Evolutionary conservation across 2,113 vertebrate species (phyloP).

Genomic region (Gobius niger): DNA sequence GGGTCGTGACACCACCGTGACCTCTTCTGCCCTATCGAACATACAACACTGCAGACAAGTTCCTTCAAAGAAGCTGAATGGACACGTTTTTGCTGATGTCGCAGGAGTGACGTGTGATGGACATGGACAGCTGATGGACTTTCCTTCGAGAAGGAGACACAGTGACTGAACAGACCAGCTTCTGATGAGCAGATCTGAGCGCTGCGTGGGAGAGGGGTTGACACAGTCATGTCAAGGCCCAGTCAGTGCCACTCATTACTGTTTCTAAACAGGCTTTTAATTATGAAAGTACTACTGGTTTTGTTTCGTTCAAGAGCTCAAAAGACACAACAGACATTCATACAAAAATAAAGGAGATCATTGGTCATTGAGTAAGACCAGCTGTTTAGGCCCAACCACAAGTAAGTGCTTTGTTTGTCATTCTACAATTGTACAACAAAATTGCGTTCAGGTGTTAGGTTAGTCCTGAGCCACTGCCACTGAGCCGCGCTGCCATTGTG

Average conservation of each 20-base stretch:
- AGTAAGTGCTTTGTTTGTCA: too few species aligned
- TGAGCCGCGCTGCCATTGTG: too few species aligned
- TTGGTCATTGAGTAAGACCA: too few species aligned
- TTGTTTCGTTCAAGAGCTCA: too few species aligned
- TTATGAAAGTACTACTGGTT: too few species aligned
- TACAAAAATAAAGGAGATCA: too few species aligned
- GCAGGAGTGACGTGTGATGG: slow-evolving; percentile 1
- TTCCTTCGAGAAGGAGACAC: neutral
- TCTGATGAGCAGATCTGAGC: neutral
- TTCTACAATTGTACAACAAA: too few species aligned
- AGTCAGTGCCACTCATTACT: neutral
- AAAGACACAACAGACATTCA: too few species aligned
- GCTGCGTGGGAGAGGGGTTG: neutral
- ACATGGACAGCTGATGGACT: neutral
- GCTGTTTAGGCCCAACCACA: too few species aligned
- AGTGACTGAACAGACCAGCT: neutral
- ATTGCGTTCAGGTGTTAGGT: too few species aligned
- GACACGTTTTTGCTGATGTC: neutral
- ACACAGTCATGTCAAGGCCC: neutral
- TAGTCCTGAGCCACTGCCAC: too few species aligned
- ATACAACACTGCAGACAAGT: neutral
- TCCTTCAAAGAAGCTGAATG: slow-evolving; percentile 2
- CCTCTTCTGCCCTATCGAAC: neutral
- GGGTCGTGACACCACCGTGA: neutral
- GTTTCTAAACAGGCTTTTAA: neutral